These are phyloP conservation scores for Acrobasis consociella DNA, from an alignment of 2,888 invertebrate genomes.

Conservation along the genomic window DNA sequence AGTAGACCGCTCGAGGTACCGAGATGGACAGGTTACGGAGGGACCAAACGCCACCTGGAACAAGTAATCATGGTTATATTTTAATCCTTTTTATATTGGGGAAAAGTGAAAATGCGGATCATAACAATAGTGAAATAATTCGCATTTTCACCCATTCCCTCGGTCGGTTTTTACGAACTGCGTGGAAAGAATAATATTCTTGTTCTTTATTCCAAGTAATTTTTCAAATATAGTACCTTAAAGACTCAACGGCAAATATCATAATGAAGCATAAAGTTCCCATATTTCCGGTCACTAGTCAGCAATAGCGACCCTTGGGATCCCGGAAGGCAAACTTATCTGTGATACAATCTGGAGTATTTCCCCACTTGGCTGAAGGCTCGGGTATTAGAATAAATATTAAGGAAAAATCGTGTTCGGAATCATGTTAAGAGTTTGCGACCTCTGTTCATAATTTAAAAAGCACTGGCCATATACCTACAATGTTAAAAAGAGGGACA, in stretches of 20 bases:
- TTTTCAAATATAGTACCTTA: too few species aligned
- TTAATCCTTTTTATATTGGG: too few species aligned
- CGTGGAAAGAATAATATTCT: too few species aligned
- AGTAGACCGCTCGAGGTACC: slow-evolving; percentile 81
- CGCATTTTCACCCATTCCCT: too few species aligned
- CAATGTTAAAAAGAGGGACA: too few species aligned
- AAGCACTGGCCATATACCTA: too few species aligned
- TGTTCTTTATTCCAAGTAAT: too few species aligned
- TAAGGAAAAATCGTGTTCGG: neutral
- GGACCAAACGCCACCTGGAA: slow-evolving; percentile 73
- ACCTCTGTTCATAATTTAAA: too few species aligned
- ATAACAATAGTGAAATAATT: too few species aligned
- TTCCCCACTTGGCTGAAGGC: neutral
- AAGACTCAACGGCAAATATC: neutral
- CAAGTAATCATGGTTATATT: slow-evolving; percentile 26
- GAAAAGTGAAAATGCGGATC: too few species aligned
- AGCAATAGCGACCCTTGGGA: neutral
- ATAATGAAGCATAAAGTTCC: slow-evolving; percentile 5
- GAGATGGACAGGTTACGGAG: slow-evolving; percentile 73
- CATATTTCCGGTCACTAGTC: neutral
- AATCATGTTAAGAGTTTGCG: too few species aligned
- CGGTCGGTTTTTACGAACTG: too few species aligned
- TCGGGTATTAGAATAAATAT: neutral
- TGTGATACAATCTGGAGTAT: slow-evolving; percentile 3
- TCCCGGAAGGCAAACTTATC: neutral